phyloP scores from a whole-genome alignment of 2,113 vertebrate species.

The Paedocypris sp. region DNA sequence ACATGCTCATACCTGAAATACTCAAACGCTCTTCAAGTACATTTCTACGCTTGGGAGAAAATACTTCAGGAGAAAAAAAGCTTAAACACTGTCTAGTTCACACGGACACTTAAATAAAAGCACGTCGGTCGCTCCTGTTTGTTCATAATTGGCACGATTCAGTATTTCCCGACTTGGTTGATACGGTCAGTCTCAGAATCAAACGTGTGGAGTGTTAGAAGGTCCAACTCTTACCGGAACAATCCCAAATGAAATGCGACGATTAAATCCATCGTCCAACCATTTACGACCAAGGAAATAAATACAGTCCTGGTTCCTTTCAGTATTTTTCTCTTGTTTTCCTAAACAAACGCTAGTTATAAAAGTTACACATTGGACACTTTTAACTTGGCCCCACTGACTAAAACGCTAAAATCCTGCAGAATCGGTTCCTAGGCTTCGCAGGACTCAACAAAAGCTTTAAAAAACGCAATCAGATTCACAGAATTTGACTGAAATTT shows the following conservation, averaged over 20 bases:
- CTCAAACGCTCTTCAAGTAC: neutral
- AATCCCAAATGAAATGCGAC: neutral
- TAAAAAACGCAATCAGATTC: neutral
- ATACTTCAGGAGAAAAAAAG: neutral
- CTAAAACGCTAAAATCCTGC: constrained; percentile 1
- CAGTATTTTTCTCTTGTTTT: neutral
- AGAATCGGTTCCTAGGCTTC: neutral
- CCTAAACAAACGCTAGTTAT: neutral
- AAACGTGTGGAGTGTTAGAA: constrained; percentile 20
- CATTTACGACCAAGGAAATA: neutral
- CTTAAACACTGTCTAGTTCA: neutral
- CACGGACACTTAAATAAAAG: neutral
- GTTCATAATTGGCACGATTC: no score
- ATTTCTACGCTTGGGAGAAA: no score
- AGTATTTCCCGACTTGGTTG: no score
- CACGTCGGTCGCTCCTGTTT: no score
- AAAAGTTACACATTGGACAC: neutral
- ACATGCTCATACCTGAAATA: neutral
- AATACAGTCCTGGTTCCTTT: constrained; percentile 5
- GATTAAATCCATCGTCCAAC: neutral
- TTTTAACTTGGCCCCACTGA: constrained; percentile 13
- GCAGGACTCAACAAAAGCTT: neutral
- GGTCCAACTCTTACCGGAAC: neutral
- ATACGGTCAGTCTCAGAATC: no score
- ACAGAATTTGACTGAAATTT: neutral